Percentiles rank a stretch among this genome's conserved stretches.
phyloP scores from a whole-genome alignment of 2,797 vertebrate species.

The Scolopax rusticola region DNA sequence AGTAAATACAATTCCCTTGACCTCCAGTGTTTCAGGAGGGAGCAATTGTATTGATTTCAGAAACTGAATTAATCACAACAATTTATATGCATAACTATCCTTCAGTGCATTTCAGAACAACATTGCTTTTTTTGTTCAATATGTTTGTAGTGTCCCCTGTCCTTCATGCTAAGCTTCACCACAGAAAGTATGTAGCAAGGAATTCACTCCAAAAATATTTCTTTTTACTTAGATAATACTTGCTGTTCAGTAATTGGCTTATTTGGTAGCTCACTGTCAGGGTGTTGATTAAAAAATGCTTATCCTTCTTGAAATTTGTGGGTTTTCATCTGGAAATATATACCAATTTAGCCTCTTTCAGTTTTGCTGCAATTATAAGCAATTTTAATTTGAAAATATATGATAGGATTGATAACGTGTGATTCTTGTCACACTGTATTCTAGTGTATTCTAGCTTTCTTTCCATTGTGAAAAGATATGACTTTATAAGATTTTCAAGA shows the following conservation, averaged over 20 bases:
- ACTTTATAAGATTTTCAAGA: neutral
- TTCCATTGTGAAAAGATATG: neutral
- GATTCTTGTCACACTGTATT: neutral
- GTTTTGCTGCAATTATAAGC: neutral
- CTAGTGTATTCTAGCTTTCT: neutral
- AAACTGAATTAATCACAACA: slow-evolving; percentile 59
- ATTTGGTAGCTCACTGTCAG: neutral
- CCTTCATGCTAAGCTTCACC: neutral
- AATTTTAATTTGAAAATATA: neutral
- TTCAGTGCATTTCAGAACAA: slow-evolving; percentile 57
- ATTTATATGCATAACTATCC: slow-evolving; percentile 56
- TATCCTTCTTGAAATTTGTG: neutral
- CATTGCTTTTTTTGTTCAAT: slow-evolving; percentile 47
- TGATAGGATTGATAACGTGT: neutral
- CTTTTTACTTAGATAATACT: neutral
- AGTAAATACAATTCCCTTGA: slow-evolving; percentile 24
- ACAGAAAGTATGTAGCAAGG: neutral
- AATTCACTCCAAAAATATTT: neutral
- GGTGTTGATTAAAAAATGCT: neutral
- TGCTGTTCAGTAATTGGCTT: neutral
- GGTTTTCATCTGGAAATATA: neutral
- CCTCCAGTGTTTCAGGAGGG: slow-evolving; percentile 6
- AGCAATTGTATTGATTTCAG: slow-evolving; percentile 64
- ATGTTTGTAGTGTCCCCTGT: slow-evolving; percentile 9
- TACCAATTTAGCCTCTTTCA: neutral